These are phyloP conservation scores for Paramuricea clavata DNA, from an alignment of 92 coral and sea anemone genomes.

Conservation along the genomic window DNA sequence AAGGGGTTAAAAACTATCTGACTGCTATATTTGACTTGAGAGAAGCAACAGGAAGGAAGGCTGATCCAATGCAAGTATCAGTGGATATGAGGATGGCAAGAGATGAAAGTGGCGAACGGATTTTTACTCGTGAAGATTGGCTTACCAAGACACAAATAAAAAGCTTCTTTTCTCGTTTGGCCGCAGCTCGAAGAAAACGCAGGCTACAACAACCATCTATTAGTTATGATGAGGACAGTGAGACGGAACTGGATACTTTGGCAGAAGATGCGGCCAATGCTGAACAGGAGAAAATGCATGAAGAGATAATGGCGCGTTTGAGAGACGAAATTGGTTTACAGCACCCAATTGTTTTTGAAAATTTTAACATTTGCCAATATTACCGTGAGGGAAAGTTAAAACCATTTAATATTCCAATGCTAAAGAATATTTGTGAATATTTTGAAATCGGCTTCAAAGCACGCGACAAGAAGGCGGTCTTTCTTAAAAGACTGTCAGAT, in stretches of 20 bases:
- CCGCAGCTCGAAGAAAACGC: slow-evolving; percentile 46
- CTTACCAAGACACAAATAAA: slow-evolving; percentile 53
- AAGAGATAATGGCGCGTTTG: no score
- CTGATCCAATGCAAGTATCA: slow-evolving; percentile 60
- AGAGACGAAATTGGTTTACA: background rate
- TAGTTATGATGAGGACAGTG: background rate
- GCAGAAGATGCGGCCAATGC: background rate
- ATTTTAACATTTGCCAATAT: background rate
- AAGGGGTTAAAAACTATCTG: slow-evolving; percentile 36
- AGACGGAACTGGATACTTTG: background rate
- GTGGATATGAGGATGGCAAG: slow-evolving; percentile 55
- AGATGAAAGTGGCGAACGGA: slow-evolving; percentile 23
- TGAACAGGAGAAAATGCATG: background rate
- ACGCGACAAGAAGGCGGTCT: background rate
- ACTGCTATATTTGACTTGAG: slow-evolving; percentile 41
- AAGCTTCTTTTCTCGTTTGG: slow-evolving; percentile 61
- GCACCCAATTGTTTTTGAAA: background rate
- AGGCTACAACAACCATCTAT: background rate
- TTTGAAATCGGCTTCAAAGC: background rate
- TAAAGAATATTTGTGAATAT: background rate
- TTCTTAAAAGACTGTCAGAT: background rate
- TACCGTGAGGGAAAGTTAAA: background rate
- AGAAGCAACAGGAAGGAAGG: slow-evolving; percentile 44
- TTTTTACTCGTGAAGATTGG: slow-evolving; percentile 60
- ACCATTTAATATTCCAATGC: background rate